A percentile compares a stretch with the other conserved stretches of the same genome.
Evolutionary conservation across 2,113 vertebrate genomes (phyloP).

Genomic region (Petroica traversi): DNA sequence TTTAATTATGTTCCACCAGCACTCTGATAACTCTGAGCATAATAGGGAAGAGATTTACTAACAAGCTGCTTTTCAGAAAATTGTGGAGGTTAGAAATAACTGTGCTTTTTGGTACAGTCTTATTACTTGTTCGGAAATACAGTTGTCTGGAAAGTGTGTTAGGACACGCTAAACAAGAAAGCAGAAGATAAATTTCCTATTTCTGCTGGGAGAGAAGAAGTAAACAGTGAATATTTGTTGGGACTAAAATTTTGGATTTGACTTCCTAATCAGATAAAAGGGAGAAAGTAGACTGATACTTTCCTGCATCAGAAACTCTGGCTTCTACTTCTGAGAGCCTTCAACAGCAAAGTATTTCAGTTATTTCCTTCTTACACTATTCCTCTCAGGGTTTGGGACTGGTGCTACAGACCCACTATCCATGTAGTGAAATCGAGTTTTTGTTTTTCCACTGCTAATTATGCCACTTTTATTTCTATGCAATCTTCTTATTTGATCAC

Average conservation of each 20-base stretch:
- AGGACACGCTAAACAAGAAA: neutral
- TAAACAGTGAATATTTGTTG: neutral
- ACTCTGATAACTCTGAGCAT: conserved; percentile 25
- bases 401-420: neutral
- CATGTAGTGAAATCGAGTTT: neutral
- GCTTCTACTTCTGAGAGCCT: neutral
- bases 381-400: neutral
- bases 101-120: neutral
- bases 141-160: neutral
- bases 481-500: neutral
- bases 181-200: neutral
- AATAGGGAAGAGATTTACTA: neutral
- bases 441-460: neutral
- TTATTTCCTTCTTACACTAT: neutral
- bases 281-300: neutral
- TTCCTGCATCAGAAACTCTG: neutral
- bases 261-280: neutral
- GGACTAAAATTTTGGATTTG: neutral
- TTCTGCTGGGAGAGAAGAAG: neutral
- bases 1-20: conserved; percentile 67
- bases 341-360: neutral
- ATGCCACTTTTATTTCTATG: neutral
- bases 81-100: neutral
- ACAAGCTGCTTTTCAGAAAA: neutral
- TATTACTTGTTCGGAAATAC: neutral